Evolutionary conservation across 2,113 vertebrate genomes (phyloP).

Genomic region (Pristiophorus japonicus): DNA sequence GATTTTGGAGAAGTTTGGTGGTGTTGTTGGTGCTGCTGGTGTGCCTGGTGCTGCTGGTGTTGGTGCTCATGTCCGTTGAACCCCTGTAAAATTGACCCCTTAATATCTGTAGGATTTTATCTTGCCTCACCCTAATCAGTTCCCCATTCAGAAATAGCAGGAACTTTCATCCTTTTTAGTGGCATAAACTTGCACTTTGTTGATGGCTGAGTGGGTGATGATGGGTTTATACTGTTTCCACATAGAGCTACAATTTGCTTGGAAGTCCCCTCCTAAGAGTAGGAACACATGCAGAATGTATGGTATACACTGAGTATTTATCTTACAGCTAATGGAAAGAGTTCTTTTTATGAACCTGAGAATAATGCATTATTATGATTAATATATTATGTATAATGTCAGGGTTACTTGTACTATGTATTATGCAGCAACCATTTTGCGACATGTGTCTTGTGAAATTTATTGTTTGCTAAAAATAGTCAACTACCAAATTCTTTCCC

Average conservation of each 20-base stretch:
- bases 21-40: too few relatives aligned
- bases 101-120: background rate
- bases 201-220: background rate
- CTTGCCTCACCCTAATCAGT: background rate
- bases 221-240: background rate
- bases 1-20: too few relatives aligned
- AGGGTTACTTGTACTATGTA: background rate
- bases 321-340: background rate
- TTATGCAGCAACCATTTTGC: background rate
- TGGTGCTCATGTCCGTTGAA: too few relatives aligned
- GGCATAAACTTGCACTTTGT: background rate
- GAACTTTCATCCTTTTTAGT: background rate
- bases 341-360: background rate
- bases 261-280: background rate
- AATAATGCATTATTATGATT: background rate
- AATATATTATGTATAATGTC: background rate
- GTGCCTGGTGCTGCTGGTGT: too few relatives aligned
- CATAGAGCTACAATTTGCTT: background rate
- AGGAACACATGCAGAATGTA: background rate
- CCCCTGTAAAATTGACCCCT: too few relatives aligned
- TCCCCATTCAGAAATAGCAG: background rate
- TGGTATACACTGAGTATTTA: background rate
- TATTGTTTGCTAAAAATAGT: background rate
- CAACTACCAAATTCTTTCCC: constrained; percentile 16
- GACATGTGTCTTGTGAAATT: background rate